Evolutionary conservation across 2,888 invertebrate species (phyloP), one percentile per base, ranked within the genome.

Genomic region (Volucella zonaria): DNA sequence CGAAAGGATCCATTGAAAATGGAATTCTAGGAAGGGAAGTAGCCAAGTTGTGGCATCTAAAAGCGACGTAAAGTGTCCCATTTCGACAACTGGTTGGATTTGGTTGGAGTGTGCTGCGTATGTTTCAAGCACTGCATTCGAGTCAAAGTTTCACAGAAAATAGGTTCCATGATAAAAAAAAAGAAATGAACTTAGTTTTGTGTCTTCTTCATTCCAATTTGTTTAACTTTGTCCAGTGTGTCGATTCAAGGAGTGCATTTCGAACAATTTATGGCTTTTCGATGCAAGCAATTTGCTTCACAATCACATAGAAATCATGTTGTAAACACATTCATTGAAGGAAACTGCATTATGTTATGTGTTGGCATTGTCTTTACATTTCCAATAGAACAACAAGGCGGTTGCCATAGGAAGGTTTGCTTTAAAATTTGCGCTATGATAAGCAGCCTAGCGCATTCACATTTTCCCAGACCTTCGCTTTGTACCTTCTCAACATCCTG

Each of bases 211-310:
- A n/a, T 47, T 38, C 64, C 2, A 31, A 43, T 45, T 18, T 40
- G 6, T 74, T 40, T 54, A 4, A 56, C n/a, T 68, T 14, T 31
- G 71, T n/a, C n/a, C 56, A 40, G 64, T 64, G n/a, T 45, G 52
- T 71, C 58, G 12, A 58, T 66, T 40, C 47, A 56, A 62, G 40
- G 73, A 67, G 47, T 64, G 51, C 85, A 59, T 76, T 58, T 76
- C 64, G 71, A 81, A 85, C 73, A 81, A 85, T 85, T 85, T 85
- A 85, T 81, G 81, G 85, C 76, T 73, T 85, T 81, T 85, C 81
- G 85, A 85, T 85, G 31, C 76, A 85, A 80, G 81, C 76, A 80
- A 56, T 85, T 81, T 85, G 76, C 70, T 49, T 42, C 31, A 6
- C 31, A 31, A 31, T 31, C 31, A 31, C 31, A 31, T 1, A 31